Percentiles rank a stretch among this genome's conserved stretches.
These are phyloP conservation scores for Plutomurus gul DNA, from an alignment of 1,140 invertebrate genomes.

Conservation along the genomic window DNA sequence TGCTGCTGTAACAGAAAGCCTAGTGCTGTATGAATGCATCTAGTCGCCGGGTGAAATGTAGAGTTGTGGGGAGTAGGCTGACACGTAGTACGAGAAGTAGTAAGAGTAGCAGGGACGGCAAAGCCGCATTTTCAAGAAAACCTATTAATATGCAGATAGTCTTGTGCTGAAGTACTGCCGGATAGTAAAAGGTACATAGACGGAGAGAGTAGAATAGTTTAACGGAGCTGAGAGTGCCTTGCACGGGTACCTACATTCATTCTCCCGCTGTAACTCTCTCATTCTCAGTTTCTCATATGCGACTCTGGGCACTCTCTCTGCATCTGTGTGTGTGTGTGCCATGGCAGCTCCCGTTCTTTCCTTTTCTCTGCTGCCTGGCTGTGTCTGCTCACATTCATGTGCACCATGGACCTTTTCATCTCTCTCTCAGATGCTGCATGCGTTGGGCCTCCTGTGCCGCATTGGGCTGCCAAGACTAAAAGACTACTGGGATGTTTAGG, in stretches of 20 bases:
- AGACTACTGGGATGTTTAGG: neutral
- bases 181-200: too few relatives aligned
- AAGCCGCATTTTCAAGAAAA: neutral
- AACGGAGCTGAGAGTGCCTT: neutral
- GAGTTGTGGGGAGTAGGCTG: neutral
- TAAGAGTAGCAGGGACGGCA: neutral
- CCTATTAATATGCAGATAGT: neutral
- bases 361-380: neutral
- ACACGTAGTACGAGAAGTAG: neutral
- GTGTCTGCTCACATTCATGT: too few relatives aligned
- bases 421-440: constrained; percentile 9
- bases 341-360: neutral
- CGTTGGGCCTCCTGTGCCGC: neutral
- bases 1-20: too few relatives aligned
- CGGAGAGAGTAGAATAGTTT: neutral
- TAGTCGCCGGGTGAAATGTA: neutral
- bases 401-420: constrained; percentile 14
- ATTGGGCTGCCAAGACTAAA: neutral
- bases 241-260: too few relatives aligned
- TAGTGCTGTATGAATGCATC: too few relatives aligned
- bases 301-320: too few relatives aligned
- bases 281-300: too few relatives aligned
- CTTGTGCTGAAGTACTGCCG: neutral
- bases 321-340: too few relatives aligned
- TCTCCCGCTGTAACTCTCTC: too few relatives aligned